Evolutionary conservation across 2,888 invertebrate genomes (phyloP).

Genomic region (Reticulitermes lucifugus): DNA sequence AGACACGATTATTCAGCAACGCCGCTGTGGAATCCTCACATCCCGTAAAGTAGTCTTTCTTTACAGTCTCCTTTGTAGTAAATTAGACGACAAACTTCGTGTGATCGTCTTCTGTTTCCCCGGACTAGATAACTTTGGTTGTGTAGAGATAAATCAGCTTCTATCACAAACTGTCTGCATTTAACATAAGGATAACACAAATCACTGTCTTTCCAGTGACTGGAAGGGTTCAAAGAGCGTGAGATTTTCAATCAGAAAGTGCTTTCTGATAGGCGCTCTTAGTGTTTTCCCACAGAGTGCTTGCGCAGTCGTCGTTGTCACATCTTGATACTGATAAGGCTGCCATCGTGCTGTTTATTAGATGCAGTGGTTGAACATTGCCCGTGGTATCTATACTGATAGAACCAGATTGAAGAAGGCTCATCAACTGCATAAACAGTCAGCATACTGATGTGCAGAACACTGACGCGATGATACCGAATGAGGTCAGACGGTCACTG

Average conservation of each 20-base stretch:
- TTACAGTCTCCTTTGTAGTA: not conserved
- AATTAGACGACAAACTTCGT: not conserved
- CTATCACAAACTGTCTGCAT: not conserved
- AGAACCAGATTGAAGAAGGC: not conserved
- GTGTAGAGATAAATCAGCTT: not conserved
- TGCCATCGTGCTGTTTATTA: constrained; percentile 21
- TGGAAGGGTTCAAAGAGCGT: not conserved
- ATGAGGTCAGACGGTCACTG: too few relatives aligned
- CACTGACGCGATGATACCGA: too few relatives aligned
- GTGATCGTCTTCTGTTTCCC: not conserved
- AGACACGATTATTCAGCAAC: too few relatives aligned
- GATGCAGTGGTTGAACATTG: not conserved
- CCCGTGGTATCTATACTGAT: not conserved
- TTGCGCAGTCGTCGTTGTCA: not conserved
- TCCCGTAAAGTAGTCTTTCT: not conserved
- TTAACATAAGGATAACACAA: not conserved
- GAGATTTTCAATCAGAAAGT: not conserved
- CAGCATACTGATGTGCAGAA: too few relatives aligned
- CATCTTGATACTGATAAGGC: constrained; percentile 22
- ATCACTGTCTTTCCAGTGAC: not conserved
- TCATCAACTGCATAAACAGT: not conserved
- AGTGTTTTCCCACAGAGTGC: not conserved
- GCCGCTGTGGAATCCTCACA: too few relatives aligned
- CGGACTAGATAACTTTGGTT: not conserved
- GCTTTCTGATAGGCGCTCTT: not conserved